Conservation (phyloP, 2,113 vertebrate species). For the Cyprinus carpio region DNA sequence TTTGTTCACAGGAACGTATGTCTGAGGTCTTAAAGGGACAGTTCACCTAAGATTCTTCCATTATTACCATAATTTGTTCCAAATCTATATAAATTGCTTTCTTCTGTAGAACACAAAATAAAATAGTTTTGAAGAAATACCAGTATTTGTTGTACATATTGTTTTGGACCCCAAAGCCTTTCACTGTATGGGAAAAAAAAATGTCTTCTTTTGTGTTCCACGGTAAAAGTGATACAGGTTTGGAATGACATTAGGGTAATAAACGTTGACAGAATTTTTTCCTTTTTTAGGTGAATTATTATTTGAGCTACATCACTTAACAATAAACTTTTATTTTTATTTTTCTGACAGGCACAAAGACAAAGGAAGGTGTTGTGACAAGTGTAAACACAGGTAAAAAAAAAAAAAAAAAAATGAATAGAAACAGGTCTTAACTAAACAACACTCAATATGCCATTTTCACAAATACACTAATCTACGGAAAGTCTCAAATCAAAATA, state of each 20-base stretch:
- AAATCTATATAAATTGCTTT: not conserved
- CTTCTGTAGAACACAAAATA: not conserved
- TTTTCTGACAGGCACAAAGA: slow-evolving; percentile 83
- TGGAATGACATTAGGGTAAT: not conserved
- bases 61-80: not conserved
- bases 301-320: not conserved
- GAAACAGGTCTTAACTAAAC: not conserved
- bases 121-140: not conserved
- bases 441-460: not conserved
- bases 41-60: not conserved
- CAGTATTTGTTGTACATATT: not conserved
- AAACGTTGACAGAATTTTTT: not conserved
- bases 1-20: not conserved
- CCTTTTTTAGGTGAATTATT: not conserved
- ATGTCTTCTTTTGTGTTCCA: too few species aligned
- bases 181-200: not conserved
- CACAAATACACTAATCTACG: not conserved
- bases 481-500: slow-evolving; percentile 1
- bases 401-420: too few species aligned
- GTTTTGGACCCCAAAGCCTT: not conserved
- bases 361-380: slow-evolving; percentile 90
- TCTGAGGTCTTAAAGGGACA: not conserved
- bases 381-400: slow-evolving; percentile 88
- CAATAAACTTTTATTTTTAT: slow-evolving; percentile 28
- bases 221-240: not conserved